Percentiles rank a stretch among this genome's conserved stretches.
Conservation (phyloP, 2,797 vertebrate species). For the Eulemur coronatus region DNA sequence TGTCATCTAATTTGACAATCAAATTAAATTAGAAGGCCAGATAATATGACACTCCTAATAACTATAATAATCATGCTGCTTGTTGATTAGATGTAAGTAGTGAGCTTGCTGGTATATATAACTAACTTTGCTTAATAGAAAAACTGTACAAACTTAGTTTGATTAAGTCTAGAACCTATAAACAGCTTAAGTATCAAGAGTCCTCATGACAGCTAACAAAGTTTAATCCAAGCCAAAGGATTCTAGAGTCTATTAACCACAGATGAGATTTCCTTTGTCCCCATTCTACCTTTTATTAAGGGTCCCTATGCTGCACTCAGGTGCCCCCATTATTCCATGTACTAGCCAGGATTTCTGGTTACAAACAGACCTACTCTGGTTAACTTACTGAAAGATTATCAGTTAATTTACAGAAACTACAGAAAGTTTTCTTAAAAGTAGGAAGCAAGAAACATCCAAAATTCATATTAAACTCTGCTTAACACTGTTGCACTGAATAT, state of each 20-base stretch:
- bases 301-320: not conserved
- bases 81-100: not conserved
- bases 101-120: not conserved
- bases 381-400: not conserved
- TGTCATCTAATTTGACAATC: not conserved
- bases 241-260: not conserved
- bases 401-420: not conserved
- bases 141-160: not conserved
- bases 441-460: conserved; percentile 1
- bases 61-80: not conserved
- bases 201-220: not conserved
- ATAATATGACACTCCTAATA: not conserved
- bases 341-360: not conserved
- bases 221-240: not conserved
- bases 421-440: not conserved
- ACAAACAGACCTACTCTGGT: not conserved
- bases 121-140: not conserved
- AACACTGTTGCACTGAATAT: not conserved
- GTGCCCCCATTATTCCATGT: not conserved
- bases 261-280: not conserved
- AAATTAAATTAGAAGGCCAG: not conserved
- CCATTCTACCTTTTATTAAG: not conserved
- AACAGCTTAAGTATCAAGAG: not conserved
- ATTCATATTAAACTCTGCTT: not conserved
- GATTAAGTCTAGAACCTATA: not conserved